Base-by-base conservation (phyloP, 2,113 vertebrate genomes). In the Pomatorhinus ruficollis region DNA sequence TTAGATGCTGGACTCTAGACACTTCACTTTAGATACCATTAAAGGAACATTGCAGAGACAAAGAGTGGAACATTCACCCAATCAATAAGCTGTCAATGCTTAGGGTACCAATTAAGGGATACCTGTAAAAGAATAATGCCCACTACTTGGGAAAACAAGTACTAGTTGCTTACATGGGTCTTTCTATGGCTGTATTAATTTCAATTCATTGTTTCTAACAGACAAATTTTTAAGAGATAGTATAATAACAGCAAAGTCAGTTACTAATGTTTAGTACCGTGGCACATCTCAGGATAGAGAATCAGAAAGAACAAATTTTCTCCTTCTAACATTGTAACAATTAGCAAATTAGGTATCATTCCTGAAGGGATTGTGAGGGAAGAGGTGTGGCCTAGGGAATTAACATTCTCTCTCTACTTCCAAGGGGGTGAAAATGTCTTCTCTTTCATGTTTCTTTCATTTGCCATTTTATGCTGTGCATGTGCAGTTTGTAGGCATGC, bases 401-500 rank as follows among this genome's bases (percentile, higher is more conserved):
- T 87, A 52, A 75, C 14, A 74, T 70, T 44, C 54, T 83, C 44
- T 90, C 22, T 77, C 66, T 89, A 9, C 40, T 87, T 87, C 45
- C 35, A 78, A 83, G 30, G 7, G n/a, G 15, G 28, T 10, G 25
- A 94, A 82, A 75, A 92, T 59, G 16, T 89, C 64, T 95, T 87
- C 83, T 56, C 40, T 95, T 65, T 83, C 12, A 30, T 56, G 2
- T 53, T 44, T 40, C 39, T 52, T 93, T 69, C 40, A 21, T 72
- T 96, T 91, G 54, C 74, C 64, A 83, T 61, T 95, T 94, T 95
- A 82, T 77, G 89, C 63, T 94, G 70, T 76, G 49, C 39, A 42
- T 18, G 17, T 95, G 57, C 44, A 72, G 17, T 91, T 85, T 84
- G 40, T 30, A 94, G 80, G 39, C 42, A 68, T 56, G 31, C 79